Conservation (phyloP, 2,113 vertebrate species). For the Psilopsiagon aurifrons region DNA sequence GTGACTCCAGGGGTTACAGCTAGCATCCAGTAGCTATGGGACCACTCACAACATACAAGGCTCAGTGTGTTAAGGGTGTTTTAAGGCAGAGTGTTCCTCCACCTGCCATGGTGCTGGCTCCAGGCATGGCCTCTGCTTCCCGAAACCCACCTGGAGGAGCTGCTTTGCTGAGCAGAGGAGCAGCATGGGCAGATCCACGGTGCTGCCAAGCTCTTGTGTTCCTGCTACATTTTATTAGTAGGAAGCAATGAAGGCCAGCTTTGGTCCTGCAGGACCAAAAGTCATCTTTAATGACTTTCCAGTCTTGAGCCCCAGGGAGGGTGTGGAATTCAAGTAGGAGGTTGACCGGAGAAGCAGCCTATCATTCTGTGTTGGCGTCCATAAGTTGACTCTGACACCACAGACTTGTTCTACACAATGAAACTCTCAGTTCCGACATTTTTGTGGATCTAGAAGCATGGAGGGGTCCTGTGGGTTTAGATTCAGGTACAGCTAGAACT, state of each 20-base stretch:
- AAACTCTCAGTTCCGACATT: neutral
- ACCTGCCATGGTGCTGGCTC: accelerated
- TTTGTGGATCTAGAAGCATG: neutral
- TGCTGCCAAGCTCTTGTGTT: neutral
- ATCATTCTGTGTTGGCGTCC: neutral
- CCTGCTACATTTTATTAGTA: neutral
- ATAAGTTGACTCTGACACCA: accelerated
- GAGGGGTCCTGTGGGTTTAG: neutral
- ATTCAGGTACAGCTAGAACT: neutral
- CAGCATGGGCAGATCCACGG: neutral
- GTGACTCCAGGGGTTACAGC: neutral
- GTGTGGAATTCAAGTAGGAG: neutral
- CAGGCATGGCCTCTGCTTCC: neutral
- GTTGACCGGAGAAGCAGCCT: neutral
- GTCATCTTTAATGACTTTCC: neutral
- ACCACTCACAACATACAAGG: neutral
- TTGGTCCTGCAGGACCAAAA: neutral
- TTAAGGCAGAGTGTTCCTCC: neutral
- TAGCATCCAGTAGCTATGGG: neutral
- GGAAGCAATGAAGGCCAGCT: neutral
- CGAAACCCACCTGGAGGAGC: neutral
- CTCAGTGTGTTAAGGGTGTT: neutral
- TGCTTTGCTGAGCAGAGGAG: neutral
- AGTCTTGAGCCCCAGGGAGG: neutral
- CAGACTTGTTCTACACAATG: neutral